Evolutionary conservation across 1,140 invertebrate genomes (phyloP).

Genomic region (Radopholus similis): DNA sequence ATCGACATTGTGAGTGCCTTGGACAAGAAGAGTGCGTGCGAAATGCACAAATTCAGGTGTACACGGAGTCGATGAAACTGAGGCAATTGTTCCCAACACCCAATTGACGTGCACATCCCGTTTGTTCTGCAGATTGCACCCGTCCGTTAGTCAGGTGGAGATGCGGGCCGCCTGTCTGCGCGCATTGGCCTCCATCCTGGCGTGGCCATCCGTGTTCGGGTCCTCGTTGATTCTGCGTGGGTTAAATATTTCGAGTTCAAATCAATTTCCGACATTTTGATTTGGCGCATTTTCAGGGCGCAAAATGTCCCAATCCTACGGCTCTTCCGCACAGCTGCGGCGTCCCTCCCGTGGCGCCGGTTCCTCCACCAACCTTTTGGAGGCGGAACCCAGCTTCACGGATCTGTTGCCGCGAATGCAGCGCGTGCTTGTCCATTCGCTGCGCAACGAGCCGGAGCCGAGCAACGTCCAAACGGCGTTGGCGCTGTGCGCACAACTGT

Average conservation of each 20-base stretch:
- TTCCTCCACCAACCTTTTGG: slow-evolving; percentile 25
- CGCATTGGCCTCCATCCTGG: slow-evolving; percentile 44
- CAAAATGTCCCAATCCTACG: slow-evolving; percentile 1
- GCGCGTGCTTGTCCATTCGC: slow-evolving; percentile 78
- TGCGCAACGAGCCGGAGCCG: slow-evolving; percentile 79
- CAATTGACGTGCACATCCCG: slow-evolving; percentile 26
- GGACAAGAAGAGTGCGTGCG: too few species aligned
- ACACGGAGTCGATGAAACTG: slow-evolving; percentile 71
- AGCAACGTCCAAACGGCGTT: slow-evolving; percentile 84
- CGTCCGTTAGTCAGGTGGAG: slow-evolving; percentile 54
- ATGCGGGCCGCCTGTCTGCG: slow-evolving; percentile 52
- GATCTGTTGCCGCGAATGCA: slow-evolving; percentile 73
- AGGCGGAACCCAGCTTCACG: slow-evolving; percentile 66
- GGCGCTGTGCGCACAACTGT: slow-evolving; percentile 43
- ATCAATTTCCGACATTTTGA: too few species aligned
- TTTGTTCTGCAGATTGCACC: slow-evolving; percentile 45
- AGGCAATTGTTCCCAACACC: slow-evolving; percentile 48
- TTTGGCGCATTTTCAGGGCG: background rate
- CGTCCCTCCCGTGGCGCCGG: background rate
- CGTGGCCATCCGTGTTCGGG: slow-evolving; percentile 58
- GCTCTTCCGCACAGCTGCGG: background rate
- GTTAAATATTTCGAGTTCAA: background rate
- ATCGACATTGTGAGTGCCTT: slow-evolving; percentile 84
- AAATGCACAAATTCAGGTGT: too few species aligned
- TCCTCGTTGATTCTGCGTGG: slow-evolving; percentile 16